These are phyloP conservation scores for Rhipidura dahli DNA, from an alignment of 2,113 vertebrate species.

Conservation along the genomic window DNA sequence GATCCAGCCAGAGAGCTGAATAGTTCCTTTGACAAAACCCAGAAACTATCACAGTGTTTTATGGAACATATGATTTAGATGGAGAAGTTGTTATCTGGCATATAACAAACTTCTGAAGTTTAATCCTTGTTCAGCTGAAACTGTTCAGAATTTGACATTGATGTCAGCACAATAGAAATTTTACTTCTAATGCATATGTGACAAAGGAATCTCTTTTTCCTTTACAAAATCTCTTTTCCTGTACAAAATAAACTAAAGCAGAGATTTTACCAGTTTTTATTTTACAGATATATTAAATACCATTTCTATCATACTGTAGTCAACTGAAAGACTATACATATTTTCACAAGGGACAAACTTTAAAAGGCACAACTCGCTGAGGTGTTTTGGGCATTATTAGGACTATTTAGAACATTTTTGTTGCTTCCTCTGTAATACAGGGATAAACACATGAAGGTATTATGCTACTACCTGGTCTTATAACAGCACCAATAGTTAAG, in stretches of 20 bases:
- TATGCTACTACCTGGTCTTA: neutral
- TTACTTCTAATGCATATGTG: neutral
- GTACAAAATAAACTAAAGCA: neutral
- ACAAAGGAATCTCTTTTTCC: neutral
- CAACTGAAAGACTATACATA: neutral
- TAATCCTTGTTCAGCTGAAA: neutral
- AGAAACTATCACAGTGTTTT: neutral
- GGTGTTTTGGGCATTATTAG: neutral
- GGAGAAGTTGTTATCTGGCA: neutral
- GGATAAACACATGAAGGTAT: neutral
- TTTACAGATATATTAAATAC: neutral
- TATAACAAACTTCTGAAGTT: constrained; percentile 13
- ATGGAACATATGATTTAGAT: neutral
- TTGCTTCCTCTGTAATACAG: neutral
- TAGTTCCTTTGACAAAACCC: neutral
- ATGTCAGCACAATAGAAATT: neutral
- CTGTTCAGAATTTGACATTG: neutral
- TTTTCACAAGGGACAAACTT: neutral
- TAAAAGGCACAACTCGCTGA: neutral
- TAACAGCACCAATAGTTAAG: neutral
- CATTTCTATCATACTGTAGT: neutral
- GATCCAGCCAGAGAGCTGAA: neutral
- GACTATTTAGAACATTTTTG: neutral
- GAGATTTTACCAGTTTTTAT: neutral
- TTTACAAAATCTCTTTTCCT: neutral